A percentile compares a stretch with the other conserved stretches of the same genome.
These are phyloP conservation scores for Tragulus kanchil DNA, from an alignment of 2,113 vertebrate genomes.

Conservation along the genomic window DNA sequence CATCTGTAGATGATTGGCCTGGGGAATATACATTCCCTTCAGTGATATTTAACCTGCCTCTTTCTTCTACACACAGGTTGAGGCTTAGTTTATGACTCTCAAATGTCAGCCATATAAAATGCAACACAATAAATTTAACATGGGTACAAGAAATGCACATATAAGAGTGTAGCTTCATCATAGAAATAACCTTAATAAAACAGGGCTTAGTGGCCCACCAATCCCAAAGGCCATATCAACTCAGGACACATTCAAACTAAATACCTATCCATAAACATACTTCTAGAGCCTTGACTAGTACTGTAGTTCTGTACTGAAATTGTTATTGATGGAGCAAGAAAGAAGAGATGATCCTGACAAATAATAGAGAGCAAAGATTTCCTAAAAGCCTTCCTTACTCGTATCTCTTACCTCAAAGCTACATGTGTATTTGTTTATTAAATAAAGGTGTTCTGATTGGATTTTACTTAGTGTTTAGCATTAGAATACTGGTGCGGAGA, in stretches of 20 bases:
- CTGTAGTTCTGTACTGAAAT: not conserved
- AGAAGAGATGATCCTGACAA: not conserved
- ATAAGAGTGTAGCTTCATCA: not conserved
- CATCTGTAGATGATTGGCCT: not conserved
- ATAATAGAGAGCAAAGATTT: not conserved
- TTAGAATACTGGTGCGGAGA: not conserved
- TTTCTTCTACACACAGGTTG: not conserved
- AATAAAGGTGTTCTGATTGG: not conserved
- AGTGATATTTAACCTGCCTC: not conserved
- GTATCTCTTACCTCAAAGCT: not conserved
- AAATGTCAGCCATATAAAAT: slow-evolving; percentile 26
- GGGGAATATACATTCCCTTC: not conserved
- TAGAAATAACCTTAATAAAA: slow-evolving; percentile 31
- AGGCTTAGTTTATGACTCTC: not conserved
- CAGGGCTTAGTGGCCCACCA: not conserved
- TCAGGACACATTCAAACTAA: not conserved
- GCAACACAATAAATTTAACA: not conserved
- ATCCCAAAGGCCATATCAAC: not conserved
- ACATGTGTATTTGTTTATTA: not conserved
- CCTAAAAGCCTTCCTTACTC: not conserved
- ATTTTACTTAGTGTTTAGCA: not conserved
- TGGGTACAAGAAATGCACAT: not conserved
- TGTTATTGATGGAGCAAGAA: not conserved
- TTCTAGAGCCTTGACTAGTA: not conserved
- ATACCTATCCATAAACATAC: not conserved